Evolutionary conservation across 2,888 invertebrate species (phyloP), one percentile per base, ranked within the genome.

Genomic region (Heliconius charithonia): DNA sequence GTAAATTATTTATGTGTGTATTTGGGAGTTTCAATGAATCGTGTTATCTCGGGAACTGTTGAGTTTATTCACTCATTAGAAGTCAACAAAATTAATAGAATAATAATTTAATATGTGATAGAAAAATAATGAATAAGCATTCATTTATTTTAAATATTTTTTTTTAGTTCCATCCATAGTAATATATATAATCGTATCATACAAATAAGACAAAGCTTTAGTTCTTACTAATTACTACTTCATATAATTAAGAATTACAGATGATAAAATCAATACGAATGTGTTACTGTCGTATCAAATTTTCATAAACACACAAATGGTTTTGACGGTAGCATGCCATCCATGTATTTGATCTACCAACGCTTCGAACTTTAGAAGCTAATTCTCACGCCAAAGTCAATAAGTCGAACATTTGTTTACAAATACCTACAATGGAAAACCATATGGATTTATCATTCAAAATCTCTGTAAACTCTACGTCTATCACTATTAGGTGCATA

Each of bases 311-410:
- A 83, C 85, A 88, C 86, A 75, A 41, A 65, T 74, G 79, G 87
- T 87, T 89, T 90, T 92, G 90, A 91, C 93, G 90, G 91, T 91
- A 92, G 92, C 88, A 88, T 90, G 92, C 85, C 83, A 93, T 89
- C 85, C 82, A 93, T 89, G 87, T 90, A 87, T 89, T 89, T 89
- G 87, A 91, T 92, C 93, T 93, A 93, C 94, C 92, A 89, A 92
- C 86, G 89, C 91, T 92, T 92, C 91, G 92, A 87, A 90, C 92
- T 90, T 90, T 90, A 91, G 92, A 89, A 89, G 90, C 89, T 90
- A 92, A 94, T 94, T 95, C 95, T 95, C 95, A 95, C 94, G 94
- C 90, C 90, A 91, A 90, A 92, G 92, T 94, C 93, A 94, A 94
- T 90, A 94, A 85, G 87, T 87, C 87, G 85, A 89, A 90, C 90